These are phyloP conservation scores for Dipodomys stephensi DNA, from an alignment of 2,113 vertebrate species.

Conservation along the genomic window DNA sequence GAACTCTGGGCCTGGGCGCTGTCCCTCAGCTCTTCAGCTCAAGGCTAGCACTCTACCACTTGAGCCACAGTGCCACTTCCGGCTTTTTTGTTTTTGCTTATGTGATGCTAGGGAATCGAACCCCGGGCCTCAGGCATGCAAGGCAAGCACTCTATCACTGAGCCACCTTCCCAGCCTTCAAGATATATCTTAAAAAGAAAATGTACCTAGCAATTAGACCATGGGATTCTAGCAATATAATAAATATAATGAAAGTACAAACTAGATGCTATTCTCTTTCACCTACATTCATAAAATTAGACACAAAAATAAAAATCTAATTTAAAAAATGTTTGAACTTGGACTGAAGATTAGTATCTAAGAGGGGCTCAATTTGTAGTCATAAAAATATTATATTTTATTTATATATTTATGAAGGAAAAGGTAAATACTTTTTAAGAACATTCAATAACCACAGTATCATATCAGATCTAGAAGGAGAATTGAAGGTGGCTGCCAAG, in stretches of 20 bases:
- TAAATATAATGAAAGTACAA: not conserved
- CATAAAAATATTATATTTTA: slow-evolving; percentile 43
- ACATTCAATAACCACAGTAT: not conserved
- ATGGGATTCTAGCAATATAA: slow-evolving; percentile 15
- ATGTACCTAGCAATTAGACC: not conserved
- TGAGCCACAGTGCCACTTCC: too few species aligned
- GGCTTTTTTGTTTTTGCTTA: too few species aligned
- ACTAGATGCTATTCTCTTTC: not conserved
- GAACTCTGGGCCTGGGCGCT: too few species aligned
- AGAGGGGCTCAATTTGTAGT: slow-evolving; percentile 14
- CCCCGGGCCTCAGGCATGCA: too few species aligned
- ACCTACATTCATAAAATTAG: slow-evolving; percentile 32
- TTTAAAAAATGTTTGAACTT: not conserved
- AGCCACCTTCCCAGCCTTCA: too few species aligned
- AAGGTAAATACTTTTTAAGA: slow-evolving; percentile 28
- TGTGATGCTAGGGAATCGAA: too few species aligned
- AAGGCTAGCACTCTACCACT: too few species aligned
- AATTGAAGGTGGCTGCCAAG: not conserved
- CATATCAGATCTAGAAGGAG: not conserved
- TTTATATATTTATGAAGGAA: slow-evolving; percentile 37
- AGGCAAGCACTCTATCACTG: too few species aligned
- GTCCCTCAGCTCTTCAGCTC: too few species aligned
- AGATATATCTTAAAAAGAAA: too few species aligned
- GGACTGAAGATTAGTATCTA: not conserved
- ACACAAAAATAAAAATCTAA: not conserved